A percentile compares a stretch with the other conserved stretches of the same genome.
Conservation (phyloP, 1,140 invertebrate species). For the Drosophila santomea region DNA sequence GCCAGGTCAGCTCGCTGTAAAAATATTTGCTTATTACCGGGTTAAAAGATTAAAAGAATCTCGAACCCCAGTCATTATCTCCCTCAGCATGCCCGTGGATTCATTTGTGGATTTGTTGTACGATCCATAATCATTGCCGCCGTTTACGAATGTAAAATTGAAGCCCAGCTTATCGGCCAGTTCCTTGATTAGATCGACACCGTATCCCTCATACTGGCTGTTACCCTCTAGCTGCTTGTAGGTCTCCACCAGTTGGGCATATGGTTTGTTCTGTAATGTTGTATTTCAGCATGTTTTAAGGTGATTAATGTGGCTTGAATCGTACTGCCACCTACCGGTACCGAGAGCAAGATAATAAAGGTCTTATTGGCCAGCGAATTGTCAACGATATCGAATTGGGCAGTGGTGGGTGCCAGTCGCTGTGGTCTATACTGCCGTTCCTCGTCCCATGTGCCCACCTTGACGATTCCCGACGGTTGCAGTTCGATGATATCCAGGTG, state of each 20-base stretch:
- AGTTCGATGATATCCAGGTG: constrained; percentile 92
- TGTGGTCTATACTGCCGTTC: constrained; percentile 57
- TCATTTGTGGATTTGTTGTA: constrained; percentile 87
- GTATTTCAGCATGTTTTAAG: not conserved
- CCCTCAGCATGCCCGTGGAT: constrained; percentile 96
- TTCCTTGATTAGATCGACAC: constrained; percentile 91
- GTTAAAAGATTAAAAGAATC: not conserved
- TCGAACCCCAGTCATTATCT: constrained; percentile 90
- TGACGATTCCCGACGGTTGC: constrained; percentile 87
- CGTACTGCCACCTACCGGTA: constrained; percentile 55
- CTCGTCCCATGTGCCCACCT: constrained; percentile 91
- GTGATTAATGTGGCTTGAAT: not conserved
- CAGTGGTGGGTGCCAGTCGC: constrained; percentile 61
- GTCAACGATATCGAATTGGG: constrained; percentile 82
- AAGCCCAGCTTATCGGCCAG: constrained; percentile 91
- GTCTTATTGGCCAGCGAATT: constrained; percentile 91
- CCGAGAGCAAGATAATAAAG: constrained; percentile 91
- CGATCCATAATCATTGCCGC: constrained; percentile 91
- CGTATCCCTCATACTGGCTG: constrained; percentile 93
- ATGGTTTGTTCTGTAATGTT: constrained; percentile 89
- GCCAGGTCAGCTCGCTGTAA: constrained; percentile 90
- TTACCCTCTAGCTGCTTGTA: constrained; percentile 89
- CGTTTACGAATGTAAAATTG: constrained; percentile 93
- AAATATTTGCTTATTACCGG: not conserved
- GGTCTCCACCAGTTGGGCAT: constrained; percentile 92